Conservation (phyloP, 2,797 vertebrate genomes). For the Oreortyx pictus region DNA sequence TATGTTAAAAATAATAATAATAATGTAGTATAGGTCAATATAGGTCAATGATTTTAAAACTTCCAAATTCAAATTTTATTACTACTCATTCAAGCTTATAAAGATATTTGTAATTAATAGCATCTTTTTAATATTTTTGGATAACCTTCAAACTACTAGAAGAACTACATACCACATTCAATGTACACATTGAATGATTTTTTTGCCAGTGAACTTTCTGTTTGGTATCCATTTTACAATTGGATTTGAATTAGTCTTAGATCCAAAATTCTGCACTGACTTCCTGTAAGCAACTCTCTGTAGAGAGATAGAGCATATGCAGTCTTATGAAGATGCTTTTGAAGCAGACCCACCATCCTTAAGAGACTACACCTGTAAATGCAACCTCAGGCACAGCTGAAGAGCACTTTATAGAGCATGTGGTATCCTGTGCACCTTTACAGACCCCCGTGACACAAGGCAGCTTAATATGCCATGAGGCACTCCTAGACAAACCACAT, state of each 20-base stretch:
- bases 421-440: neutral
- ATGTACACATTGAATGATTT: rapidly evolving
- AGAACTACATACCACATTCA: neutral
- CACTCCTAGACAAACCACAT: neutral
- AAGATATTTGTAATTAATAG: neutral
- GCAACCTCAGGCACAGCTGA: neutral
- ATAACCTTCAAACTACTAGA: neutral
- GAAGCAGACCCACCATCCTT: neutral
- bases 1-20: too few species aligned
- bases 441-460: neutral
- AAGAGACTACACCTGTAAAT: neutral
- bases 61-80: neutral
- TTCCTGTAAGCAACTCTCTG: neutral
- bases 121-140: neutral
- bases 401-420: neutral
- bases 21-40: neutral
- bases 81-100: neutral
- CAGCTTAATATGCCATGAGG: neutral
- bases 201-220: neutral
- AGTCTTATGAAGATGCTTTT: neutral
- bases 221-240: neutral
- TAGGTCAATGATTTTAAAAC: neutral
- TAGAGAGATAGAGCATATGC: neutral
- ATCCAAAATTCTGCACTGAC: neutral
- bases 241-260: neutral